Evolutionary conservation across 2,888 invertebrate genomes (phyloP).

Genomic region (Rhimphoctona megacephalus): DNA sequence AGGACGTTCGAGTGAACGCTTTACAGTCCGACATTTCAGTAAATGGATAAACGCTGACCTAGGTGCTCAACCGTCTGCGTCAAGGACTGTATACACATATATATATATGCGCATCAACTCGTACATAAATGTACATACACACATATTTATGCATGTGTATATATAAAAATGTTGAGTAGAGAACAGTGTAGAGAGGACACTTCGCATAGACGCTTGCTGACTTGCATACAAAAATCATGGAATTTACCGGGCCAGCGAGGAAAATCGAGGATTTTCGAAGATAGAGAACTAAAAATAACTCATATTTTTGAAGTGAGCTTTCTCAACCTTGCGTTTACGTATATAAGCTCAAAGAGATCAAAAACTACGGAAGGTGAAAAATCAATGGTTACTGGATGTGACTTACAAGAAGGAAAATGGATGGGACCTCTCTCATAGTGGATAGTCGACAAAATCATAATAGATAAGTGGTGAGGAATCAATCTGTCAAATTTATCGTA

Average conservation of each 20-base stretch:
- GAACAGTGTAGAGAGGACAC: constrained; percentile 20
- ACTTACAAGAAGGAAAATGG: not conserved
- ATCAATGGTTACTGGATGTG: constrained; percentile 3
- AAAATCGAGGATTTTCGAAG: not conserved
- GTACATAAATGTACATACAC: not conserved
- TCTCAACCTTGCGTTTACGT: not conserved
- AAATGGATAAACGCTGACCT: constrained; percentile 64
- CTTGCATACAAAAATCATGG: constrained; percentile 25
- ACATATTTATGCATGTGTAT: not conserved
- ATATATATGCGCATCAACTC: not conserved
- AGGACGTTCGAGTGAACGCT: constrained; percentile 48
- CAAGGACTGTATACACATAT: constrained; percentile 5
- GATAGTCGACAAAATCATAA: not conserved
- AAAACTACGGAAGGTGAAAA: constrained; percentile 20
- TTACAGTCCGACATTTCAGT: constrained; percentile 60
- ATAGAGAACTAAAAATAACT: constrained; percentile 5
- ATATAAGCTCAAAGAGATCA: not conserved
- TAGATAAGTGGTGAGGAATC: not conserved
- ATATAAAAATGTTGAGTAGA: not conserved
- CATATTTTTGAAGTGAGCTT: constrained; percentile 25
- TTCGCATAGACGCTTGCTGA: constrained; percentile 28
- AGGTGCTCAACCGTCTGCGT: constrained; percentile 57
- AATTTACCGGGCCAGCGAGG: constrained; percentile 29
- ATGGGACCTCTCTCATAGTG: not conserved
- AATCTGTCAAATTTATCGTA: not conserved